Evolutionary conservation across 1,140 invertebrate genomes (phyloP).

Genomic region (Bombus cullumanus): DNA sequence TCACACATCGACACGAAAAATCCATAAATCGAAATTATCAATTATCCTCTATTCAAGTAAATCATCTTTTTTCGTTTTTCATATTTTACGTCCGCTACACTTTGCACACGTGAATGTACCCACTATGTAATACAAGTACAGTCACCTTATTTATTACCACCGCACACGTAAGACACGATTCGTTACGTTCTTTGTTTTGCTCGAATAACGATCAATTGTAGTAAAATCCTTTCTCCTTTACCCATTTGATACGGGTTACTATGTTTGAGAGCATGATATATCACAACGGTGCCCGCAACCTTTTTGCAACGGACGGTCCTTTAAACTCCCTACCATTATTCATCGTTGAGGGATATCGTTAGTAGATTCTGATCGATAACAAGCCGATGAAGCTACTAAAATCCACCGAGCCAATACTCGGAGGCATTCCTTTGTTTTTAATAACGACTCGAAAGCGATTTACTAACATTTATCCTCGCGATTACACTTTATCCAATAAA

Average conservation of each 20-base stretch:
- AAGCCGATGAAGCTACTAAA: slow-evolving; percentile 18
- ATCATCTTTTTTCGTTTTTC: slow-evolving; percentile 2
- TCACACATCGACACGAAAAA: slow-evolving; percentile 29
- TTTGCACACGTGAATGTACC: slow-evolving; percentile 10
- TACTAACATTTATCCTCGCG: slow-evolving; percentile 27
- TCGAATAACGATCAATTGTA: neutral
- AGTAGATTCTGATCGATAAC: slow-evolving; percentile 14
- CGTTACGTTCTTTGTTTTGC: neutral
- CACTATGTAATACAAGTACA: slow-evolving; percentile 27
- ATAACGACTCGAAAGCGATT: slow-evolving; percentile 17
- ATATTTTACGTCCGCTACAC: slow-evolving; percentile 1
- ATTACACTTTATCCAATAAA: slow-evolving; percentile 46
- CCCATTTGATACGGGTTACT: neutral
- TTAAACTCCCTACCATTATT: slow-evolving; percentile 23
- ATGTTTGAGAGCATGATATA: slow-evolving; percentile 29
- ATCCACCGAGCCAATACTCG: neutral
- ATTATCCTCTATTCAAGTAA: neutral
- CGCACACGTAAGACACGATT: slow-evolving; percentile 25
- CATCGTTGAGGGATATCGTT: slow-evolving; percentile 27
- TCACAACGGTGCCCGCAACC: slow-evolving; percentile 21
- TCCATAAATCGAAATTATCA: slow-evolving; percentile 7
- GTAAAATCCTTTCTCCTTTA: neutral
- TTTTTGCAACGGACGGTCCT: slow-evolving; percentile 34
- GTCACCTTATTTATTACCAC: slow-evolving; percentile 8
- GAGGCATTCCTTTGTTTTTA: neutral